These are phyloP conservation scores for Peromyscus californicus DNA, from an alignment of 2,113 vertebrate species.

Conservation along the genomic window DNA sequence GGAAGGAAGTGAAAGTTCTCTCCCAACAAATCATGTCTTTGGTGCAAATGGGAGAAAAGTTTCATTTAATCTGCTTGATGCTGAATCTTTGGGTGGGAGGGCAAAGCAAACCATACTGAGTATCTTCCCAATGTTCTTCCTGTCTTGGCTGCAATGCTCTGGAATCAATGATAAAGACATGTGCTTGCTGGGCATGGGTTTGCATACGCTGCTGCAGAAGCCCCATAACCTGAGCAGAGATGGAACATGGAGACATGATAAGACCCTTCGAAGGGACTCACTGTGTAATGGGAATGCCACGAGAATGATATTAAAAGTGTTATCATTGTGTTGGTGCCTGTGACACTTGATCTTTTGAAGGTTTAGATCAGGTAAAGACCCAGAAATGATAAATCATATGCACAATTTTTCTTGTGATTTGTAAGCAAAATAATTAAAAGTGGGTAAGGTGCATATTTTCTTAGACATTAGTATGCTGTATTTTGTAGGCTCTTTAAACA, in stretches of 20 bases:
- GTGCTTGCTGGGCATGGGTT: not conserved
- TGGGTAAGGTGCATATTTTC: slow-evolving; percentile 12
- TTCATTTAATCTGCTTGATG: not conserved
- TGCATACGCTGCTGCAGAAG: not conserved
- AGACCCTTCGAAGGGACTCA: not conserved
- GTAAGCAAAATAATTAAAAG: slow-evolving; percentile 41
- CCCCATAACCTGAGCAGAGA: not conserved
- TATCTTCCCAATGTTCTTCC: not conserved
- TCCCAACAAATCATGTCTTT: not conserved
- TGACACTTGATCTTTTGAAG: not conserved
- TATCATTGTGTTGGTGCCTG: not conserved
- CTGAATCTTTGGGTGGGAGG: not conserved
- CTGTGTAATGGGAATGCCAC: not conserved
- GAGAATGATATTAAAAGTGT: not conserved
- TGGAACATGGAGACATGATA: not conserved
- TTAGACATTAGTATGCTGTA: not conserved
- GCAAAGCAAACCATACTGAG: not conserved
- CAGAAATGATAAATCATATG: slow-evolving; percentile 5
- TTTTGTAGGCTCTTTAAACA: not conserved
- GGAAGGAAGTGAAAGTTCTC: not conserved
- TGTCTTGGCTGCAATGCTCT: not conserved
- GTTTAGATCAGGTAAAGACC: not conserved
- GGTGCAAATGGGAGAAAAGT: not conserved
- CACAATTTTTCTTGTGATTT: slow-evolving; percentile 2
- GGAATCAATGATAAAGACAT: not conserved